Evolutionary conservation across 2,888 invertebrate species (phyloP).

Genomic region (Oconnorella tubifera): DNA sequence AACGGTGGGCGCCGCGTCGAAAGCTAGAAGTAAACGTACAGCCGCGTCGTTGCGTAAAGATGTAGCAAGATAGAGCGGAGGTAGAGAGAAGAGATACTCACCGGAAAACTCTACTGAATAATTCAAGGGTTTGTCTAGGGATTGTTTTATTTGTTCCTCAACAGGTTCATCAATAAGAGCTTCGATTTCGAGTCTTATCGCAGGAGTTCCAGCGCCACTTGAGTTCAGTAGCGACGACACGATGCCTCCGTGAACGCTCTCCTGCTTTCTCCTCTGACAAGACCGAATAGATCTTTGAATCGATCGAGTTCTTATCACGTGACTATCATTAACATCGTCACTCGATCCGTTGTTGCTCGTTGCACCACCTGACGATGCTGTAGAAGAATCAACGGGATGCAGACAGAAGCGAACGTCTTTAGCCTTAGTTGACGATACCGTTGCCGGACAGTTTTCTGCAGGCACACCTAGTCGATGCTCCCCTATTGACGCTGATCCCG

Average conservation of each 20-base stretch:
- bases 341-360: not conserved
- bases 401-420: not conserved
- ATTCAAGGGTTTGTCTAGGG: not conserved
- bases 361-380: not conserved
- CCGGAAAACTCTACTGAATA: constrained; percentile 43
- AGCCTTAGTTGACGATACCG: not conserved
- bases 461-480: not conserved
- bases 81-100: constrained; percentile 61
- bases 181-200: not conserved
- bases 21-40: constrained; percentile 61
- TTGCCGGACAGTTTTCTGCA: not conserved
- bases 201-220: not conserved
- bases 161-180: not conserved
- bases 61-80: constrained; percentile 63
- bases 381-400: not conserved
- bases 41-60: constrained; percentile 60
- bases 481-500: constrained; percentile 43
- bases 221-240: not conserved
- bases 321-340: not conserved
- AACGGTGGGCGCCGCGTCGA: constrained; percentile 60
- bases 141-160: not conserved
- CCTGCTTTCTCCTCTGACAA: not conserved
- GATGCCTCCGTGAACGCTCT: not conserved
- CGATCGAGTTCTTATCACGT: not conserved
- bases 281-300: not conserved